phyloP scores from a whole-genome alignment of 2,113 vertebrate species.

The Odobenus rosmarus region DNA sequence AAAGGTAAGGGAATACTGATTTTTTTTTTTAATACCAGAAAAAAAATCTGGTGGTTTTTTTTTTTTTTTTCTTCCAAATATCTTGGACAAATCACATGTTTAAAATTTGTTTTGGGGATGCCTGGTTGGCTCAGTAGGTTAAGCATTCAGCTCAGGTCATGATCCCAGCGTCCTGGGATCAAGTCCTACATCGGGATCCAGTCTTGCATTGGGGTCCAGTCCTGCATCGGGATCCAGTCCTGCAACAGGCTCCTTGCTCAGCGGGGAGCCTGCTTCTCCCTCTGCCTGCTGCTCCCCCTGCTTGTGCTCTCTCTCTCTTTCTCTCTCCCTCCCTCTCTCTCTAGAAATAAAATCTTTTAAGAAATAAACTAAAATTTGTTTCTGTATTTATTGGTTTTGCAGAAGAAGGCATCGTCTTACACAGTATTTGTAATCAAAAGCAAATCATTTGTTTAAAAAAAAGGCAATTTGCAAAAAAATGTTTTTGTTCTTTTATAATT shows the following conservation, averaged over 20 bases:
- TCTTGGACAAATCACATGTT: constrained; percentile 82
- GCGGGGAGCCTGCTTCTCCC: too few species aligned
- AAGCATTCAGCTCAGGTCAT: background rate
- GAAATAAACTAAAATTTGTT: constrained; percentile 35
- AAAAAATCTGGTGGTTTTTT: constrained; percentile 38
- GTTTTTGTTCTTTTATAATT: constrained; percentile 87
- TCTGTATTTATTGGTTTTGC: constrained; percentile 86
- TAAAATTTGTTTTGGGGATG: constrained; percentile 66
- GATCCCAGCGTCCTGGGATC: background rate
- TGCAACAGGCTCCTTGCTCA: background rate
- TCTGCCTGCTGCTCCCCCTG: background rate
- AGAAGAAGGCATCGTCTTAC: constrained; percentile 83
- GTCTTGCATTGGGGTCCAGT: too few species aligned
- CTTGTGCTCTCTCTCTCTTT: too few species aligned
- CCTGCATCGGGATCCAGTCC: too few species aligned
- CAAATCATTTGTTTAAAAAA: constrained; percentile 85
- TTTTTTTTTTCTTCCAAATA: constrained; percentile 58
- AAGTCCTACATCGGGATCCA: background rate
- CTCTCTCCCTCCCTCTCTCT: too few species aligned
- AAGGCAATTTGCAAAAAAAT: constrained; percentile 84
- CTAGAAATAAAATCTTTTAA: background rate
- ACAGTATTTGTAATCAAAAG: constrained; percentile 86
- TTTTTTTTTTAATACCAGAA: background rate
- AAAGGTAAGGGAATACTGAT: constrained; percentile 71
- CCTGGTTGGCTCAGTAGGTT: background rate